Conservation (phyloP, 2,113 vertebrate species). For the Canis aureus region DNA sequence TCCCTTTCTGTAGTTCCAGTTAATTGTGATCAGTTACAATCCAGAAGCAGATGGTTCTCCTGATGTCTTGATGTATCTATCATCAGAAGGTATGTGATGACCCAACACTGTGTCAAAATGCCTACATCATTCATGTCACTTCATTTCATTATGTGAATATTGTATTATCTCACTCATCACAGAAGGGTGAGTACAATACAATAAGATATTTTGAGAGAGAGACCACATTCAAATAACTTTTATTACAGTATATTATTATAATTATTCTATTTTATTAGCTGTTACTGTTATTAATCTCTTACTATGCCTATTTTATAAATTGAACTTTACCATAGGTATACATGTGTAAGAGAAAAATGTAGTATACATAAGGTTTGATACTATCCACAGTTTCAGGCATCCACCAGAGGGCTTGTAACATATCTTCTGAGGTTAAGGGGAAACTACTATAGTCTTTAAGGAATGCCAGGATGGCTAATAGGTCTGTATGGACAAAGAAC, state of each 20-base stretch:
- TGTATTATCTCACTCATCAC: background rate
- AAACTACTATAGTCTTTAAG: background rate
- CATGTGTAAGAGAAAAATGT: background rate
- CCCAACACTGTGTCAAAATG: background rate
- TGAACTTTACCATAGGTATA: background rate
- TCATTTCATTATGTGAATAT: background rate
- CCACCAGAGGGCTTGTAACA: background rate
- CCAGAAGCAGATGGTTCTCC: background rate
- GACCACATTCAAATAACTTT: background rate
- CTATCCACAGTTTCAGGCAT: background rate
- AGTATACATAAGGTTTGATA: background rate
- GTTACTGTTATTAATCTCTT: background rate
- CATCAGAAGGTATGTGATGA: background rate
- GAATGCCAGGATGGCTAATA: background rate
- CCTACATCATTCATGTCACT: background rate
- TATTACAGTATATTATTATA: background rate
- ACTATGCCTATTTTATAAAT: background rate
- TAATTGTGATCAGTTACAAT: background rate
- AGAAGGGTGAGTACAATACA: background rate
- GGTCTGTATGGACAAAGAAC: background rate
- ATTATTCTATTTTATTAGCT: background rate
- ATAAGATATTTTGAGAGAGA: background rate
- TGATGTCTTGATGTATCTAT: background rate
- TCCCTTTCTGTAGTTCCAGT: background rate
- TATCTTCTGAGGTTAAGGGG: background rate